Conservation (phyloP, 2,888 invertebrate genomes). For the Yponomeuta plumbellus region DNA sequence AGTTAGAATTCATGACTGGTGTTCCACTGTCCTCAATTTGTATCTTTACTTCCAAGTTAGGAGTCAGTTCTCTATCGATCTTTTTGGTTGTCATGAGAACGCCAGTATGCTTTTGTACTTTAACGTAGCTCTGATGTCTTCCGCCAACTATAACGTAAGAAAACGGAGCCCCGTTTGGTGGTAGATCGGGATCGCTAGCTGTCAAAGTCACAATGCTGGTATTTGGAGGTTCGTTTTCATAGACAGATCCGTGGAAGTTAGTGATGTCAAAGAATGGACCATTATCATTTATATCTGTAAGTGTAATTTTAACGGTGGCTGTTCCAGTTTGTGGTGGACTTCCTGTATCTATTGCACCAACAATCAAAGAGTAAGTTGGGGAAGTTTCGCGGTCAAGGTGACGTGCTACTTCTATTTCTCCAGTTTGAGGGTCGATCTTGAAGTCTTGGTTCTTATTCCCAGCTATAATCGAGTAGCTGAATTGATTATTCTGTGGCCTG, state of each 20-base stretch:
- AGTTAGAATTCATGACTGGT: constrained; percentile 89
- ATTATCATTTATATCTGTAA: constrained; percentile 95
- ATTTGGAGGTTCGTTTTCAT: constrained; percentile 91
- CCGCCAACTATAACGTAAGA: constrained; percentile 87
- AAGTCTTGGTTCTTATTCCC: constrained; percentile 90
- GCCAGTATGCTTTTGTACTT: constrained; percentile 87
- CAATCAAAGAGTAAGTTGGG: constrained; percentile 82
- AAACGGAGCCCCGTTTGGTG: constrained; percentile 94
- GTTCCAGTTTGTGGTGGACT: constrained; percentile 95
- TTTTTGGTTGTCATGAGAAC: constrained; percentile 85
- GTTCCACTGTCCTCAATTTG: constrained; percentile 93
- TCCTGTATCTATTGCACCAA: constrained; percentile 94
- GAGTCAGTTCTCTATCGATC: constrained; percentile 88
- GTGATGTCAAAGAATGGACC: constrained; percentile 88
- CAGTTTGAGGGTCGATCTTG: constrained; percentile 90
- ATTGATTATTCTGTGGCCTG: constrained; percentile 92
- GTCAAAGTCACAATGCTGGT: constrained; percentile 89
- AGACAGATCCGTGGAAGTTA: constrained; percentile 84
- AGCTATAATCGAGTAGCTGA: constrained; percentile 91
- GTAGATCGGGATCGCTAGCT: constrained; percentile 92
- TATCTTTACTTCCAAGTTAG: constrained; percentile 84
- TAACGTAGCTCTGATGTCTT: constrained; percentile 84
- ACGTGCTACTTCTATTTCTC: constrained; percentile 86
- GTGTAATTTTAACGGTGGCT: constrained; percentile 85
- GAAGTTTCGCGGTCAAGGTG: constrained; percentile 88